A percentile compares a stretch with the other conserved stretches of the same genome.
These are phyloP conservation scores for Arremon aurantiirostris DNA, from an alignment of 2,797 vertebrate genomes.

Conservation along the genomic window DNA sequence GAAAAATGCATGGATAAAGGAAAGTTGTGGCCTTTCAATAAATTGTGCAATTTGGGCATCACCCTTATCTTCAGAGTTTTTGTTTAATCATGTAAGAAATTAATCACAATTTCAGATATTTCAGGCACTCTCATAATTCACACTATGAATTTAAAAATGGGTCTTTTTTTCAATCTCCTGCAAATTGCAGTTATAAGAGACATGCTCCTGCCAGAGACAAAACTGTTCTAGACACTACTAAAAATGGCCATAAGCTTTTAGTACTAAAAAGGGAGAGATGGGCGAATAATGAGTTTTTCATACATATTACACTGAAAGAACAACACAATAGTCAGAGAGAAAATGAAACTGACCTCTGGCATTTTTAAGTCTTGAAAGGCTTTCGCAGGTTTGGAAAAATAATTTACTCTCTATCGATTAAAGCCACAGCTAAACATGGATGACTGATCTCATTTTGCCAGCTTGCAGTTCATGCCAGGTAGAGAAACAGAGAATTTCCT, in stretches of 20 bases:
- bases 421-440: slow-evolving; percentile 32
- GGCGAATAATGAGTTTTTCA: not conserved
- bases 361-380: not conserved
- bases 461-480: not conserved
- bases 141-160: not conserved
- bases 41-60: not conserved
- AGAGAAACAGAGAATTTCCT: not conserved
- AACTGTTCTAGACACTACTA: not conserved
- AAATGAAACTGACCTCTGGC: slow-evolving; percentile 19
- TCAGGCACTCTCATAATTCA: not conserved
- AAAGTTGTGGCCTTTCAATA: not conserved
- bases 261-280: not conserved
- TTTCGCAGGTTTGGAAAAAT: not conserved
- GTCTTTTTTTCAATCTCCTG: not conserved
- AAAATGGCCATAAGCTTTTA: not conserved
- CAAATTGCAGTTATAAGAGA: not conserved
- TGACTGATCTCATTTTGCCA: slow-evolving; percentile 15
- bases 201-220: not conserved
- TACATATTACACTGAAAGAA: not conserved
- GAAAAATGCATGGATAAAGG: not conserved
- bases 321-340: not conserved
- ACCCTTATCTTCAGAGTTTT: not conserved
- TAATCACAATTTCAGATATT: not conserved
- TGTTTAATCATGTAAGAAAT: not conserved
- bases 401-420: slow-evolving; percentile 45